These are phyloP conservation scores for Papilio elwesi DNA, from an alignment of 2,888 invertebrate species.

Conservation along the genomic window DNA sequence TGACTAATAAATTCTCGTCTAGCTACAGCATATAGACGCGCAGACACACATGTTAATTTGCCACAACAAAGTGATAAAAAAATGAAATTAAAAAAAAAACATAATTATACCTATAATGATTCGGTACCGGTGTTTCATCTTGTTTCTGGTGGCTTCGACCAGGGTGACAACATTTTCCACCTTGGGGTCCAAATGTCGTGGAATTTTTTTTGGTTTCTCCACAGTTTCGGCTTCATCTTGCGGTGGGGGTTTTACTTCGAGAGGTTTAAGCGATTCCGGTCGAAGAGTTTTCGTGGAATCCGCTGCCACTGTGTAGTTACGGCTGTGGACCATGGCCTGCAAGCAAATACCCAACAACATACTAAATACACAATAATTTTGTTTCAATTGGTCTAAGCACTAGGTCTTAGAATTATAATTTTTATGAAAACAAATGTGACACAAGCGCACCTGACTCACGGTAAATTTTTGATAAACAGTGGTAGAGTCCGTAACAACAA, in stretches of 20 bases:
- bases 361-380: not conserved
- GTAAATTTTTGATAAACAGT: too few relatives aligned
- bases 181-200: conserved; percentile 73
- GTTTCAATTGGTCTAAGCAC: too few relatives aligned
- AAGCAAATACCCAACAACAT: not conserved
- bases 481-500: too few relatives aligned
- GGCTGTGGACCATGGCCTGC: conserved; percentile 72
- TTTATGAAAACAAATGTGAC: too few relatives aligned
- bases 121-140: conserved; percentile 81
- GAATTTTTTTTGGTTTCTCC: conserved; percentile 58
- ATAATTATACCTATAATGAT: conserved; percentile 70
- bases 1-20: not conserved
- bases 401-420: too few relatives aligned
- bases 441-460: too few relatives aligned
- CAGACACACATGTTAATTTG: not conserved
- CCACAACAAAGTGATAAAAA: too few relatives aligned
- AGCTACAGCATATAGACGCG: too few relatives aligned
- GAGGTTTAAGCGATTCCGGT: conserved; percentile 51
- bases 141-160: conserved; percentile 79
- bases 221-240: conserved; percentile 41
- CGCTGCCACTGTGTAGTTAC: conserved; percentile 72
- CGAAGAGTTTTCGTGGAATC: conserved; percentile 67
- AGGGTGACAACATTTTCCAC: conserved; percentile 70
- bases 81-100: conserved; percentile 18
- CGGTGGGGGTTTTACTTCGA: conserved; percentile 43